Percentiles rank a stretch among this genome's conserved stretches.
These are phyloP conservation scores for Cremastinae sp. DNA, from an alignment of 2,888 invertebrate genomes.

Conservation along the genomic window DNA sequence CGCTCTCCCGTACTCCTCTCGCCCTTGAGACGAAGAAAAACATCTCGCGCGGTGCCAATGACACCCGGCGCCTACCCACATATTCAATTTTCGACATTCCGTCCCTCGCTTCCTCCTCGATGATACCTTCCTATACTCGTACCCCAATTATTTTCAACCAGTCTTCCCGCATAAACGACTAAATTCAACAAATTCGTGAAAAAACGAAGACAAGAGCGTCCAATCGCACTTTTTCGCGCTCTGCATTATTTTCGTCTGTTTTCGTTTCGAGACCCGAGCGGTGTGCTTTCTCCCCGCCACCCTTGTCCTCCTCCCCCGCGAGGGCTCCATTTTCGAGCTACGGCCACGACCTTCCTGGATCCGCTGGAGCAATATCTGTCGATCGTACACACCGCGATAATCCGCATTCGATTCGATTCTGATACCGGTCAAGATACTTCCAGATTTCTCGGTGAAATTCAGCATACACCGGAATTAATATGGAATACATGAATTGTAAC, in stretches of 20 bases:
- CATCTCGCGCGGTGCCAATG: conserved; percentile 48
- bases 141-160: no score
- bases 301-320: not conserved
- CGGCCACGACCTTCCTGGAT: conserved; percentile 13
- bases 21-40: conserved; percentile 43
- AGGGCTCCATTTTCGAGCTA: not conserved
- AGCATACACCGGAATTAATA: no score
- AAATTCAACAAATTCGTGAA: no score
- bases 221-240: no score
- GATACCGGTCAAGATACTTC: no score
- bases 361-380: not conserved
- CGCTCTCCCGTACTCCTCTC: no score
- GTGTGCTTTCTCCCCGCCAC: not conserved
- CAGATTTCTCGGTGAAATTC: no score
- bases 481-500: no score
- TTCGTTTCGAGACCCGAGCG: not conserved
- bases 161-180: no score
- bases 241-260: conserved; percentile 11
- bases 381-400: not conserved
- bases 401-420: no score
- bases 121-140: no score
- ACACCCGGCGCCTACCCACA: conserved; percentile 28
- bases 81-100: conserved; percentile 1
- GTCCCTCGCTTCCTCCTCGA: not conserved
- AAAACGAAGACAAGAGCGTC: no score